Evolutionary conservation across 2,113 vertebrate genomes (phyloP).

Genomic region (Odocoileus virginianus): DNA sequence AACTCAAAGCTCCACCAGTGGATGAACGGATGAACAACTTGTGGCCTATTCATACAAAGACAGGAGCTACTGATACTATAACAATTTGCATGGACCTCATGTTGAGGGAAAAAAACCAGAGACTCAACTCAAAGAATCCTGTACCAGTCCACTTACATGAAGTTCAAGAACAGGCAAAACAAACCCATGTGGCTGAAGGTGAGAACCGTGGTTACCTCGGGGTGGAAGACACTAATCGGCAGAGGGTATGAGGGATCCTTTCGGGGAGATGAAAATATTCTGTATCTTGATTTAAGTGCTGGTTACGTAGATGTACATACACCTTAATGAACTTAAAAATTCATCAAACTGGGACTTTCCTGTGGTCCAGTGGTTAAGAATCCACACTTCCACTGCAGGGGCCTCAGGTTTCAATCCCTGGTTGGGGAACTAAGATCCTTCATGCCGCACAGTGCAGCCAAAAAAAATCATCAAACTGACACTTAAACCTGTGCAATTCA

Average conservation of each 20-base stretch:
- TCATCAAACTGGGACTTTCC: background rate
- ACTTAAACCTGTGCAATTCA: background rate
- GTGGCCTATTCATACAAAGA: background rate
- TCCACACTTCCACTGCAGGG: background rate
- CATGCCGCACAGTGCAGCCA: rapidly evolving
- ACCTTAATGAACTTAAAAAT: background rate
- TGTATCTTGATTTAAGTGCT: background rate
- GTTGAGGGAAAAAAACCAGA: background rate
- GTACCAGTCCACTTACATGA: background rate
- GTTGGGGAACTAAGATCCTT: background rate
- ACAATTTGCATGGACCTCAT: background rate
- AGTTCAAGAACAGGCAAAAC: background rate
- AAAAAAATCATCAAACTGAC: background rate
- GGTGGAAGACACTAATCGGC: background rate
- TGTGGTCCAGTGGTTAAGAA: background rate
- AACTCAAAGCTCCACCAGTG: background rate
- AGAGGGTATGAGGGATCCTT: background rate
- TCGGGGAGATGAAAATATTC: background rate
- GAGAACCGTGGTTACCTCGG: background rate
- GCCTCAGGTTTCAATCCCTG: background rate
- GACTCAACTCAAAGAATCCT: background rate
- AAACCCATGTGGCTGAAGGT: background rate
- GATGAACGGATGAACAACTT: background rate
- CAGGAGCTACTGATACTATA: background rate
- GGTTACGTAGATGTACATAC: background rate